Conservation (phyloP, 2,797 vertebrate species). For the Rhabdophis nuchalis region DNA sequence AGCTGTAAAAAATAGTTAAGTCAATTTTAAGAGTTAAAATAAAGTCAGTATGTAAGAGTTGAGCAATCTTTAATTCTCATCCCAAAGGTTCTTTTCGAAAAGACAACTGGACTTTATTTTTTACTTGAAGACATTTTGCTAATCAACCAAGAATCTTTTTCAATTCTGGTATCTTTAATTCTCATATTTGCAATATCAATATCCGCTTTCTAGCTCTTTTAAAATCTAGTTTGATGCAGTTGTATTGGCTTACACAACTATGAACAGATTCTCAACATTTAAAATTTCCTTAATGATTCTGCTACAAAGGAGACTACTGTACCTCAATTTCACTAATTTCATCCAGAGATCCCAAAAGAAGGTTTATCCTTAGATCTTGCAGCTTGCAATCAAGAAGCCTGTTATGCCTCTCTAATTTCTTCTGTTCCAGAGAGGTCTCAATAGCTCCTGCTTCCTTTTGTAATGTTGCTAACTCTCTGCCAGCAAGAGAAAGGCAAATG, state of each 20-base stretch:
- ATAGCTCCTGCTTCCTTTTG: slow-evolving; percentile 77
- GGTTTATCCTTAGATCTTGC: slow-evolving; percentile 73
- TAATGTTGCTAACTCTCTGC: slow-evolving; percentile 77
- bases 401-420: slow-evolving; percentile 81
- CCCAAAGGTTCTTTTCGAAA: neutral
- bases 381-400: slow-evolving; percentile 87
- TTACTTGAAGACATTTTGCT: neutral
- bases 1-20: slow-evolving; percentile 67
- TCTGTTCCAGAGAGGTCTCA: slow-evolving; percentile 82
- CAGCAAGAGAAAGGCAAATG: slow-evolving; percentile 3
- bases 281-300: neutral
- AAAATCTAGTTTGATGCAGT: neutral
- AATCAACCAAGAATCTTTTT: neutral
- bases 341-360: slow-evolving; percentile 81
- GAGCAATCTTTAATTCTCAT: neutral
- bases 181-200: neutral
- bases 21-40: slow-evolving; percentile 2
- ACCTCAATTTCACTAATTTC: slow-evolving; percentile 88
- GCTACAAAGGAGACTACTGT: slow-evolving; percentile 16
- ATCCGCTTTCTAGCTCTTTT: neutral
- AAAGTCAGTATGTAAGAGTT: neutral
- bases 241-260: neutral
- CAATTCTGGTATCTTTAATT: neutral
- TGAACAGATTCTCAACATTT: neutral
- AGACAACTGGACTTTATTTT: neutral